Evolutionary conservation across 2,888 invertebrate species (phyloP), one percentile per base, ranked within the genome.

Genomic region (Rotaria magnacalcarata): DNA sequence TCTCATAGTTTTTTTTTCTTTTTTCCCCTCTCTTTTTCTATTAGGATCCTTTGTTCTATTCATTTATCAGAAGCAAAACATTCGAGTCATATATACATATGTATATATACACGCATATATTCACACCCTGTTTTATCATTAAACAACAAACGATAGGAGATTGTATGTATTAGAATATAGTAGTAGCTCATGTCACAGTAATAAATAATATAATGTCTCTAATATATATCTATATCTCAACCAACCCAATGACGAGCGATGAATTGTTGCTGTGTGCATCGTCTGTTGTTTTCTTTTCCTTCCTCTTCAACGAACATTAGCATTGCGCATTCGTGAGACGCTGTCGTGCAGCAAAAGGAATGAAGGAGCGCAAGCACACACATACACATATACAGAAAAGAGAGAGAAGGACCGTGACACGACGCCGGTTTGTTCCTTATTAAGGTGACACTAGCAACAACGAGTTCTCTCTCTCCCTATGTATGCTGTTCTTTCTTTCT

Each of bases 261-360:
- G 27, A 67, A 67, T 67, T 67, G 67, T 67, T 67, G 67, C 16
- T 67, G n/a, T 27, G 27, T 34, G 67, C 67, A 67, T 67, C 67
- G 67, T 67, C 27, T 67, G 67, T 67, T 67, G 67, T 67, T 67
- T 67, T 67, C 67, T 67, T 67, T 67, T 67, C 67, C 67, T 67
- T 67, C 67, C 67, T 67, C 67, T n/a, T 67, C 67, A 67, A 67
- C 67, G 27, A 67, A 14, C 67, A 67, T 27, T n/a, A 67, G 67
- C 8, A 34, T 67, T 67, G 27, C 27, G 27, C 27, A 10, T n/a
- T 67, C n/a, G 16, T 34, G 27, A 67, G 67, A 67, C 67, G 27
- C 67, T 67, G 34, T 67, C 27, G 67, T 54, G 54, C 27, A 67
- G 67, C 27, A 67, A 67, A 67, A 67, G 67, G 27, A 67, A 67